Evolutionary conservation across 2,888 invertebrate genomes (phyloP), one percentile per base, ranked within the genome.

Genomic region (Agrochola litura): DNA sequence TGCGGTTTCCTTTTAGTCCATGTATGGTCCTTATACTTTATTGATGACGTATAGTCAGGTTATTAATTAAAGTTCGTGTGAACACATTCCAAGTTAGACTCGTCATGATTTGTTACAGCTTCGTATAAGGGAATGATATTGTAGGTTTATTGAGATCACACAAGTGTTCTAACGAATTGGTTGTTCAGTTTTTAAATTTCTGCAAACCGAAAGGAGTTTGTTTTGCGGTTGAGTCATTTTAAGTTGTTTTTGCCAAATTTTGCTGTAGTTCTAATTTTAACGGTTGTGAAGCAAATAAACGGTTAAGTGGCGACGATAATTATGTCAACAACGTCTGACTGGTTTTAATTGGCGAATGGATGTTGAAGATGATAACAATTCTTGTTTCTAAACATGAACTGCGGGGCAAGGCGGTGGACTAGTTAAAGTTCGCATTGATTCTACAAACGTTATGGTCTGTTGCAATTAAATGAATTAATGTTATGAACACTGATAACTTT

Each of bases 291-390:
- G 67, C 71, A 77, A 78, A 75, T 66, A 70, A 37, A 54, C 66
- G 46, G 65, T 68, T 71, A 76, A 73, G 43, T 75, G 56, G 77
- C 66, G 78, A 81, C 64, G 78, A 84, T 86, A 75, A 79, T 75
- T 83, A 81, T 73, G 78, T 80, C 75, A 86, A 86, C 67, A 76
- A 82, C 66, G 73, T 79, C 73, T 73, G 70, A 73, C 67, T 56
- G 54, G 63, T 86, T 70, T 83, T 86, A 84, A 84, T 84, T 86
- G 79, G 73, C 79, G 52, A 83, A 79, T 86, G 69, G 30, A 73
- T 83, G 69, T 74, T 75, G 74, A 83, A 56, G 82, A 72, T 71
- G 75, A 84, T 79, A 86, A 79, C 56, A 70, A 56, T 63, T 61
- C 83, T 65, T 56, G 68, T 66, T 69, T 73, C 66, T 72, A 85